phyloP scores from a whole-genome alignment of 2,888 invertebrate genomes.

The Bruchidius siliquastri region DNA sequence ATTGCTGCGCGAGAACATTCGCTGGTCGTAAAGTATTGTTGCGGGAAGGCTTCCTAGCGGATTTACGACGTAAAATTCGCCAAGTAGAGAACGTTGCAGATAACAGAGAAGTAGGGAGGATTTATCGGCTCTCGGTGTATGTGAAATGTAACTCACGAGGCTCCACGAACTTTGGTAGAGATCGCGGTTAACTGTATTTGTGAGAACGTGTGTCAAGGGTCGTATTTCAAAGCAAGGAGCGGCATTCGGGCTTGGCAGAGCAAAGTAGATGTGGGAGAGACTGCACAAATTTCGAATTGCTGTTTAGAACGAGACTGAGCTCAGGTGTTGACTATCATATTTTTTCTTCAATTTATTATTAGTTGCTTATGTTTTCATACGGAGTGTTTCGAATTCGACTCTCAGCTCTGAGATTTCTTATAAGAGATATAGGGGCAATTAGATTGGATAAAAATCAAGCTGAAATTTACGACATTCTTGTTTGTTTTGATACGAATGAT shows the following conservation, averaged over 20 bases:
- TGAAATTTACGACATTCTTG: no score
- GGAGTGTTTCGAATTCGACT: no score
- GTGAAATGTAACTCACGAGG: background rate
- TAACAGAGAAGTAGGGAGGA: background rate
- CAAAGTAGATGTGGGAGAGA: background rate
- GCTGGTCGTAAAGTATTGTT: background rate
- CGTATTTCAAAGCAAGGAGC: background rate
- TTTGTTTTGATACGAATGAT: no score
- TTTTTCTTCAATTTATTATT: no score
- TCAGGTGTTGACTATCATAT: no score
- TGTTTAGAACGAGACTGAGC: background rate
- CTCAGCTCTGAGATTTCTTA: no score
- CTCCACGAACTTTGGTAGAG: background rate
- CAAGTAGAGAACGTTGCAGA: background rate
- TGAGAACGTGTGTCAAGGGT: background rate
- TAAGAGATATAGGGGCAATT: no score
- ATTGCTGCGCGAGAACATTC: background rate
- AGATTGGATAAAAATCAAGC: no score
- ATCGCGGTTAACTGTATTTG: background rate
- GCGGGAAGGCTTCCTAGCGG: background rate
- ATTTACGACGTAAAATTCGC: background rate
- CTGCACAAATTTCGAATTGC: background rate
- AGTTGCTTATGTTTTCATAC: no score
- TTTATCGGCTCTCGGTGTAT: background rate
- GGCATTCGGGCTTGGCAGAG: background rate